Evolutionary conservation across 1,140 invertebrate genomes (phyloP), one percentile per base, ranked within the genome.

Genomic region (Homarus americanus): DNA sequence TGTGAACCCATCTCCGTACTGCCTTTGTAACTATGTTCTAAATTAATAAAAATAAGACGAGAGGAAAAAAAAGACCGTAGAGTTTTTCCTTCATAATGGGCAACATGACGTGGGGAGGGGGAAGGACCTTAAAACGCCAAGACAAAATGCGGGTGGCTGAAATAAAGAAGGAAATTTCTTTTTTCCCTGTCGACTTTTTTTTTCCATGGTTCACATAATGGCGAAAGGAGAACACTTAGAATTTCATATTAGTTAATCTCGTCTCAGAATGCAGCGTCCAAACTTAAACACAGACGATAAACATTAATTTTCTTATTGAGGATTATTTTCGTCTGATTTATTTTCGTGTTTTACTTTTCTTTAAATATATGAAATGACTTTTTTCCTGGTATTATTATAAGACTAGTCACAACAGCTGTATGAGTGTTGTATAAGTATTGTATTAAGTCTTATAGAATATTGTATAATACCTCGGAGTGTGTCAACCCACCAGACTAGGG

Each of bases 11-110:
- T 73, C 83, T 73, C 44, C 83, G 28, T 66, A 38, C 40, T 49
- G 38, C 49, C 69, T 85, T 85, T 85, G 66, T 73, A 73, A 85
- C 83, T 69, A 85, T 73, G 83, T 85, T 44, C 83, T 85, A 85
- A 85, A 85, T 85, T 85, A 85, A 85, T 85, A 85, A 85, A 85
- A 85, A 85, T 73, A 73, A 73, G 41, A 73, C n/a, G n/a, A n/a
- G n/a, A n/a, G n/a, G n/a, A 15, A 28, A 85, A 85, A 85, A 85
- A 85, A 34, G 69, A 40, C n/a, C 38, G 20, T 17, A 44, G 40
- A 72, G 58, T 85, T 85, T 85, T 85, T 85, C 40, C 49, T 85
- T 73, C 66, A 85, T 85, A 85, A 85, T 85, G 83, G 83, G 66
- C 83, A 85, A 85, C 83, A 85, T 85, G 83, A 85, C 83, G 83